These are phyloP conservation scores for Neopipo cinnamomea DNA, from an alignment of 2,113 vertebrate genomes.

Conservation along the genomic window DNA sequence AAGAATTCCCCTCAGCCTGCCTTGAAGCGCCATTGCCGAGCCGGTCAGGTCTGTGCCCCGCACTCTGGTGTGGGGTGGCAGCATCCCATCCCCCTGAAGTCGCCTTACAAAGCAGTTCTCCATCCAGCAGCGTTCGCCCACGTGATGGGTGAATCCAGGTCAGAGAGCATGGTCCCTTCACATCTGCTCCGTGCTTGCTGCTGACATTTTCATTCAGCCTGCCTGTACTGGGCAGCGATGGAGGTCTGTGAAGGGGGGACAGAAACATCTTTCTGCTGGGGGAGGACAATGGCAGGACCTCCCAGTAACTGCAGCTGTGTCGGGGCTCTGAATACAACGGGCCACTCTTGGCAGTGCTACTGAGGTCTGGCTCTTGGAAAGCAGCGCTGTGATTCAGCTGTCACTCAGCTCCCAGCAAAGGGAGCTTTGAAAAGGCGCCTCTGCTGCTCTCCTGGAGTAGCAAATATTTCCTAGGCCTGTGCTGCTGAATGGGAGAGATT, in stretches of 20 bases:
- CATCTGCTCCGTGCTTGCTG: conserved; percentile 73
- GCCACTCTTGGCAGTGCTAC: conserved; percentile 66
- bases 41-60: neutral
- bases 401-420: conserved; percentile 85
- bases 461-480: conserved; percentile 81
- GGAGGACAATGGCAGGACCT: conserved; percentile 87
- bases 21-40: neutral
- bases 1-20: neutral
- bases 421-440: conserved; percentile 79
- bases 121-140: neutral
- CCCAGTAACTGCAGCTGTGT: conserved; percentile 88
- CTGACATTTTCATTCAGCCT: conserved; percentile 76
- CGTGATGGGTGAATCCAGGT: conserved; percentile 56
- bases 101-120: neutral
- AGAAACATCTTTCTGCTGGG: conserved; percentile 71
- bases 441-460: conserved; percentile 80
- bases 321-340: conserved; percentile 76
- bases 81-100: conserved; percentile 37
- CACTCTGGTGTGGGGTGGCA: neutral
- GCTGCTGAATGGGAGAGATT: conserved; percentile 79
- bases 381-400: conserved; percentile 87
- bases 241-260: conserved; percentile 73
- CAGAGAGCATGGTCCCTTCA: conserved; percentile 63
- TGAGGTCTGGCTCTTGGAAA: conserved; percentile 80
- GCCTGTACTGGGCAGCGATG: conserved; percentile 69